Conservation (phyloP, 2,888 invertebrate genomes). For the Drosophila merina region DNA sequence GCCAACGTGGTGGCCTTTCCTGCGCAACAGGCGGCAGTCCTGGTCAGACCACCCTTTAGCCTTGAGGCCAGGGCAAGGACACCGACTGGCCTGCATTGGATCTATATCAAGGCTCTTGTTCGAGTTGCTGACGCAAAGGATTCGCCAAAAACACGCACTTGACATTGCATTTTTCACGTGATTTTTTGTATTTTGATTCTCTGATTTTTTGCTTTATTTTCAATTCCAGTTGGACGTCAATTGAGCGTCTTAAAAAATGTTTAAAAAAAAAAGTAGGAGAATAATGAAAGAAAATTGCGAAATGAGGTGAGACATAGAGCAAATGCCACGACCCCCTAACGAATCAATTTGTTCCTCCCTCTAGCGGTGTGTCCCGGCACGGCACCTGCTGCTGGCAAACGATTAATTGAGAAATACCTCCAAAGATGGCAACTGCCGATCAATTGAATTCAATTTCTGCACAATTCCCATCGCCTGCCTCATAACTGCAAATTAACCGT, state of each 20-base stretch:
- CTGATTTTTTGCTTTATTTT: conserved; percentile 34
- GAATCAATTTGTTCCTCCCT: conserved; percentile 20
- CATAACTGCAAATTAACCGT: conserved; percentile 50
- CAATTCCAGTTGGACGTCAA: conserved; percentile 59
- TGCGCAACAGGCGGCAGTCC: conserved; percentile 38
- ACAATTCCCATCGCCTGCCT: conserved; percentile 46
- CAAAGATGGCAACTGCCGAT: conserved; percentile 34
- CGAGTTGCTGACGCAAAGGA: conserved; percentile 39
- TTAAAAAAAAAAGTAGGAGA: conserved; percentile 3
- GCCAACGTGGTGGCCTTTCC: conserved; percentile 16
- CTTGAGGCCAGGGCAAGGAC: conserved; percentile 30
- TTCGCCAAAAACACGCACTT: conserved; percentile 46
- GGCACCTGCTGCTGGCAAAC: conserved; percentile 62
- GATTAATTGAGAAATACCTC: conserved; percentile 64
- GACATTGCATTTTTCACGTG: conserved; percentile 61
- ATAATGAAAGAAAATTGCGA: no score
- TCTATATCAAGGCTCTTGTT: conserved; percentile 23
- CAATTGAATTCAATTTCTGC: conserved; percentile 69
- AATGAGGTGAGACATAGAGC: conserved; percentile 52
- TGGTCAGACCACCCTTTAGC: conserved; percentile 13
- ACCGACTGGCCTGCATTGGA: conserved; percentile 8
- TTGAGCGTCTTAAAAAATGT: conserved; percentile 44
- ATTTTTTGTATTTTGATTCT: conserved; percentile 6
- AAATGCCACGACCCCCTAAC: conserved; percentile 56
- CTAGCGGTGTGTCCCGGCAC: no score